Percentiles rank a stretch among this genome's conserved stretches.
phyloP scores from a whole-genome alignment of 2,113 vertebrate species.

The Rallus limicola region DNA sequence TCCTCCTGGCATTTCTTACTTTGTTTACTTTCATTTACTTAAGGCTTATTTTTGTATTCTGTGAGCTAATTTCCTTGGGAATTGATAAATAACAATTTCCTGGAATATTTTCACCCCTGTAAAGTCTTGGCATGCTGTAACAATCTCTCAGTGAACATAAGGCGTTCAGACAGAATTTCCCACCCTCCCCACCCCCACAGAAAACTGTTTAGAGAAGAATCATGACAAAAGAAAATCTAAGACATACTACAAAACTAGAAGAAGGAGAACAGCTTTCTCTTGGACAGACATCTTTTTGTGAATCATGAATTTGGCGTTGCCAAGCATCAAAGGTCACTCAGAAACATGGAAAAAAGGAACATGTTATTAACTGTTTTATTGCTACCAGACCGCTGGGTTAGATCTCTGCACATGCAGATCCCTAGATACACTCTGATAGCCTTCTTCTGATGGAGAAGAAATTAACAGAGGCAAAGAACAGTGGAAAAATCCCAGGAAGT shows the following conservation, averaged over 20 bases:
- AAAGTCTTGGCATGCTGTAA: background rate
- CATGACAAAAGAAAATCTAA: background rate
- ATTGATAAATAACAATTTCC: slow-evolving; percentile 49
- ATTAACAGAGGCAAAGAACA: background rate
- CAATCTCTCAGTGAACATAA: background rate
- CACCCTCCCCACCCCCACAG: background rate
- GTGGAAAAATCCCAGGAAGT: background rate
- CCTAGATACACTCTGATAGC: background rate
- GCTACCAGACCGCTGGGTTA: background rate
- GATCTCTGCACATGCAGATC: background rate
- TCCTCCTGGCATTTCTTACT: background rate
- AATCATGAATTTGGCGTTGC: background rate
- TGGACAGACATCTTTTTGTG: background rate
- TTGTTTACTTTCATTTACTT: slow-evolving; percentile 23
- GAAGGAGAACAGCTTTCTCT: background rate
- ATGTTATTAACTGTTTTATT: background rate
- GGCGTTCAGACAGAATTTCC: background rate
- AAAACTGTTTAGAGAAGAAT: background rate
- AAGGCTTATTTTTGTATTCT: slow-evolving; percentile 6
- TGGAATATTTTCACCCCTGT: slow-evolving; percentile 19
- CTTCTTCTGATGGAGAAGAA: background rate
- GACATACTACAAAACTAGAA: background rate
- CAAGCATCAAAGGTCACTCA: background rate
- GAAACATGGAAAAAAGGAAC: background rate
- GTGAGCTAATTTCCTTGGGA: slow-evolving; percentile 38